phyloP scores from a whole-genome alignment of 2,113 vertebrate species.

The Carassius carassius region DNA sequence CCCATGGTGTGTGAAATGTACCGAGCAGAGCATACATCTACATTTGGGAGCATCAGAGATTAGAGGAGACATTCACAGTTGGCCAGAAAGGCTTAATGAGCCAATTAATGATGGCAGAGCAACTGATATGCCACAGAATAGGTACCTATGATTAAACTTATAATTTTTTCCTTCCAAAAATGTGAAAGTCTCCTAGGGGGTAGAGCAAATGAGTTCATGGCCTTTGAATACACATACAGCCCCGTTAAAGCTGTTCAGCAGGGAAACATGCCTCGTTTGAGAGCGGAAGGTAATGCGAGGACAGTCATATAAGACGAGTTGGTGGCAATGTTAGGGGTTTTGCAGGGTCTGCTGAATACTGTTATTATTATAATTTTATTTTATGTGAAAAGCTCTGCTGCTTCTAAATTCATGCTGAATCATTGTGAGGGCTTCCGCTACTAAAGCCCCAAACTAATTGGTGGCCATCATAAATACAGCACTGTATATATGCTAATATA shows the following conservation, averaged over 20 bases:
- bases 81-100: slow-evolving; percentile 56
- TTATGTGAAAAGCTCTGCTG: neutral
- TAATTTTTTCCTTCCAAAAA: slow-evolving; percentile 40
- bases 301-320: slow-evolving; percentile 12
- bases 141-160: slow-evolving; percentile 58
- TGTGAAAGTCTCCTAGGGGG: slow-evolving; percentile 39
- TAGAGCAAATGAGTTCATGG: slow-evolving; percentile 48
- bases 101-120: slow-evolving; percentile 56
- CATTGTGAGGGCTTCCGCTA: neutral
- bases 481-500: slow-evolving; percentile 20
- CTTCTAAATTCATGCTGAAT: slow-evolving; percentile 13
- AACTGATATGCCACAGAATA: slow-evolving; percentile 50
- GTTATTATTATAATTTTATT: neutral
- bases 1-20: slow-evolving; percentile 48
- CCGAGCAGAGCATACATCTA: slow-evolving; percentile 54
- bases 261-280: slow-evolving; percentile 35
- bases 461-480: slow-evolving; percentile 1
- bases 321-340: neutral
- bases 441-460: slow-evolving; percentile 26
- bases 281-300: slow-evolving; percentile 14
- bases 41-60: slow-evolving; percentile 49
- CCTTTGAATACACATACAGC: slow-evolving; percentile 61
- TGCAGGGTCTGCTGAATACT: neutral
- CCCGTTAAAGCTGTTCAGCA: slow-evolving; percentile 46
- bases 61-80: slow-evolving; percentile 50